phyloP scores from a whole-genome alignment of 2,113 vertebrate species.

The Elaphurus davidianus region DNA sequence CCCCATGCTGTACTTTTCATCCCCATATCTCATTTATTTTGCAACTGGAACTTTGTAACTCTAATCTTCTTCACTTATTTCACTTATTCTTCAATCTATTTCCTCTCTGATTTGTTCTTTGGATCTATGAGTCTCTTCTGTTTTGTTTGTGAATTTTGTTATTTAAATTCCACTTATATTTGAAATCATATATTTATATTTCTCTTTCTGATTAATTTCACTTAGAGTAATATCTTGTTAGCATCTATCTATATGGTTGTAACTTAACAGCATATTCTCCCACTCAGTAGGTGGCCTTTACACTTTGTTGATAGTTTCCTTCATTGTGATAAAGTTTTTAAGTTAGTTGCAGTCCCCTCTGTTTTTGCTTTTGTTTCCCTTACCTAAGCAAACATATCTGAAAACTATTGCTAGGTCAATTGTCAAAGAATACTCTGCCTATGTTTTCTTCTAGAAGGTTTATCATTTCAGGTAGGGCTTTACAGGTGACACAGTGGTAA shows the following conservation, averaged over 20 bases:
- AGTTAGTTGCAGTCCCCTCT: background rate
- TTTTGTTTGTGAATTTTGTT: background rate
- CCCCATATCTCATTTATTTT: background rate
- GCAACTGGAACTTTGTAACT: background rate
- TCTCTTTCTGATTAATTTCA: background rate
- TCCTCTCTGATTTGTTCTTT: background rate
- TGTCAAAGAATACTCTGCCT: background rate
- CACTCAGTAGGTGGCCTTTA: background rate
- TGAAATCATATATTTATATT: background rate
- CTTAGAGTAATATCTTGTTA: background rate
- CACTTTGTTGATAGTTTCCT: background rate
- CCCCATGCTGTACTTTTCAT: background rate
- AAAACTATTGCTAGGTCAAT: background rate
- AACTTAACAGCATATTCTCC: background rate
- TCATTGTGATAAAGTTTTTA: background rate
- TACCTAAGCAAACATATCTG: background rate
- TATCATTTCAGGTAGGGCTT: background rate
- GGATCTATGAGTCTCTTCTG: background rate
- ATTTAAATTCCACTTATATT: background rate
- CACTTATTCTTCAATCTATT: background rate
- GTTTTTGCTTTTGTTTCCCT: background rate
- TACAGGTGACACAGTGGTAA: background rate
- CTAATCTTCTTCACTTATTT: background rate
- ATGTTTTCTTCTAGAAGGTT: background rate
- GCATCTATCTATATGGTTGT: background rate